Base-by-base conservation (phyloP, 1,140 invertebrate species). In the Diorhabda elongata region DNA sequence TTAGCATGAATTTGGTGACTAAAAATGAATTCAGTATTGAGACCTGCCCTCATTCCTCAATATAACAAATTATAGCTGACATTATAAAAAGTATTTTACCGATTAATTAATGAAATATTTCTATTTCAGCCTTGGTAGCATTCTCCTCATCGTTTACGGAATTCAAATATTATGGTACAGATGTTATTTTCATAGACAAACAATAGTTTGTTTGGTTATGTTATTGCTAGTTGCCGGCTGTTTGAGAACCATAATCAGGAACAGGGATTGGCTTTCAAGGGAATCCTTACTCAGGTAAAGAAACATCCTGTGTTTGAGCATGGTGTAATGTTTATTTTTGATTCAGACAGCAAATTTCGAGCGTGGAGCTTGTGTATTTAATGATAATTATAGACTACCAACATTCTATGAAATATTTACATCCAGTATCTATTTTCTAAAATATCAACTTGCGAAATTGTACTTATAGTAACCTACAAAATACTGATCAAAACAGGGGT, bases 221-320 rank as follows among this genome's bases (percentile, higher is more conserved):
- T 79, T 91, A 4, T 82, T 91, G 2, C 79, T 92, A 3, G 78
- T 87, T 3, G 80, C 85, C 3, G 86, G 89, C 69, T 86, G 86
- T 60, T 84, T 86, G 57, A 86, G 89, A 77, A 92, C 91, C 0
- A 81, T 89, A 66, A 78, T 87, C 42, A 83, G 92, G 69, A 95
- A 95, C 78, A 81, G 84, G 61, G 92, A 93, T 76, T 95, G 93
- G 93, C 81, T 84, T 57, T 90, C 90, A 7, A 86, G 93, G 69
- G 91, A 93, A 78, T 87, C 90, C 9, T 81, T 92, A 67, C 83
- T 91, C 45, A 89, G 87, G 90, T 91, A 83, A 61, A 44, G 45
- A 26, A 26, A 26, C 26, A 26, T 68, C 26, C 26, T 26, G 26
- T 26, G 26, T 26, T 26, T 26, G 26, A 26, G 26, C 26, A 26